Conservation (phyloP, 1,140 invertebrate genomes). For the Pseudomyrmex sp. region DNA sequence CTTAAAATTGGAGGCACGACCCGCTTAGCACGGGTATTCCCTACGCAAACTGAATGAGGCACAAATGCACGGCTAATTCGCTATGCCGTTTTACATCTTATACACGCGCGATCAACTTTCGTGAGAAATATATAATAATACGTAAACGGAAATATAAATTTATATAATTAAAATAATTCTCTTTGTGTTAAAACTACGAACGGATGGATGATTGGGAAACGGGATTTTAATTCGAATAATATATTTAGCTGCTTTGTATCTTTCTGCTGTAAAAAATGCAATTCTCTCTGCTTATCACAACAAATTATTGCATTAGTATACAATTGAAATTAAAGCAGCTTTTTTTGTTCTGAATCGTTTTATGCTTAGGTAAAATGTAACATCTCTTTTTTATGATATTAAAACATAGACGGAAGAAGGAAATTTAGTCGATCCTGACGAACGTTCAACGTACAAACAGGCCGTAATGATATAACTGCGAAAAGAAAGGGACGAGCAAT, state of each 20-base stretch:
- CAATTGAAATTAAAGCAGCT: background rate
- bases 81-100: conserved; percentile 56
- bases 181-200: background rate
- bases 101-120: conserved; percentile 33
- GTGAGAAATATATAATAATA: conserved; percentile 1
- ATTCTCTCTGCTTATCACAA: background rate
- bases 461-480: background rate
- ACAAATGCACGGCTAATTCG: conserved; percentile 58
- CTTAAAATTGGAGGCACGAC: conserved; percentile 71
- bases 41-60: conserved; percentile 50
- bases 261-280: background rate
- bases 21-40: conserved; percentile 54
- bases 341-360: too few species aligned
- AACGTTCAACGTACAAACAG: background rate
- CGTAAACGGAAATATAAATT: background rate
- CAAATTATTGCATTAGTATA: background rate
- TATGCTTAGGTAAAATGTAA: too few species aligned
- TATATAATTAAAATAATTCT: background rate
- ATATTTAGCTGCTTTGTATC: too few species aligned
- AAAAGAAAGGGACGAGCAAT: conserved; percentile 1
- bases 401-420: background rate
- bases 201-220: background rate
- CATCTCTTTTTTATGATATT: background rate
- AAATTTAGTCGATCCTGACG: background rate
- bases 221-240: too few species aligned